Evolutionary conservation across 1,140 invertebrate species (phyloP).

Genomic region (Colletes gigas): DNA sequence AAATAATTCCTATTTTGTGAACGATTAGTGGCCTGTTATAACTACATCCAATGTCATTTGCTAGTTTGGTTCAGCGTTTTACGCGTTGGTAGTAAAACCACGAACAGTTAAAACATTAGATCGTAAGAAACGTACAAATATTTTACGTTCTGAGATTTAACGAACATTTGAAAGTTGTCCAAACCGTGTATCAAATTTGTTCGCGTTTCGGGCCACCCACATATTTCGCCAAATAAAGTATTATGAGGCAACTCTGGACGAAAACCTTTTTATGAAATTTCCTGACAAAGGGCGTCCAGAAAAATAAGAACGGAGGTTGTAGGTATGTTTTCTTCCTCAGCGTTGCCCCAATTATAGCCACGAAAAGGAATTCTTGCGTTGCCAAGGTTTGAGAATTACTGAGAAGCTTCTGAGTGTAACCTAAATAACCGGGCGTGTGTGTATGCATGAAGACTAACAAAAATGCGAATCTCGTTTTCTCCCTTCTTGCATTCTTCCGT

Average conservation of each 20-base stretch:
- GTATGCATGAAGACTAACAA: conserved; percentile 9
- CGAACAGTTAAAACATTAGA: no score
- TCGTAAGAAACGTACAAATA: not conserved
- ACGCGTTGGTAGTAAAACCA: no score
- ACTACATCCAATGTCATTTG: no score
- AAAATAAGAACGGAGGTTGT: not conserved
- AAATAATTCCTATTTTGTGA: no score
- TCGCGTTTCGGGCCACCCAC: not conserved
- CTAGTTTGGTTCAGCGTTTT: no score
- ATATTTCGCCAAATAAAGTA: not conserved
- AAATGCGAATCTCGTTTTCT: conserved; percentile 22
- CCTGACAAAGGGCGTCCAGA: not conserved
- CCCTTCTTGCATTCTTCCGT: not conserved
- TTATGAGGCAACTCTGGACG: not conserved
- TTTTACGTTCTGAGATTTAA: not conserved
- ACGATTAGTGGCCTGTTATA: no score
- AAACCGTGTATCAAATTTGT: not conserved
- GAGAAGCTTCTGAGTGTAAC: not conserved
- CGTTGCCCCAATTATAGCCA: not conserved
- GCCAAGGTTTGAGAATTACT: conserved; percentile 8
- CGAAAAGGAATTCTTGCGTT: not conserved
- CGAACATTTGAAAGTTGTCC: not conserved
- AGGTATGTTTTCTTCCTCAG: not conserved
- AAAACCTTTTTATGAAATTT: not conserved
- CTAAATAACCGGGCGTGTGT: not conserved